Conservation (phyloP, 2,797 vertebrate genomes). For the Bradypodion ventrale region DNA sequence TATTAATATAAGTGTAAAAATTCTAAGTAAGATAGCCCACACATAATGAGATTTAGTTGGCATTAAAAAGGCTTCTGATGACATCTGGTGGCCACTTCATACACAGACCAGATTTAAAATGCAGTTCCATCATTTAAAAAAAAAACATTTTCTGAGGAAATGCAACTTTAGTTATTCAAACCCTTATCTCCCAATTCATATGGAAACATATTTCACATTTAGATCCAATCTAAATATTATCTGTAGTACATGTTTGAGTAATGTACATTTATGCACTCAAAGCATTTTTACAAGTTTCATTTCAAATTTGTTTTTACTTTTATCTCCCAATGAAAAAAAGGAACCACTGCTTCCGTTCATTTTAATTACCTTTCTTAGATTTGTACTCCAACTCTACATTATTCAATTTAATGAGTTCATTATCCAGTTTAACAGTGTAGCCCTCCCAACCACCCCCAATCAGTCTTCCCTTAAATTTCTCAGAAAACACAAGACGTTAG, state of each 20-base stretch:
- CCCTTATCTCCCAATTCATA: not conserved
- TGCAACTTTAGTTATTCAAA: not conserved
- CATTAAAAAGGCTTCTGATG: conserved; percentile 77
- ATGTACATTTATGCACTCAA: not conserved
- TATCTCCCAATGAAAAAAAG: not conserved
- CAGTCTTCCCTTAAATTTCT: not conserved
- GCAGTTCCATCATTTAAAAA: not conserved
- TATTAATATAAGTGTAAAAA: conserved; percentile 36
- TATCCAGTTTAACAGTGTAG: not conserved
- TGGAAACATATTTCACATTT: not conserved
- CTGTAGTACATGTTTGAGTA: not conserved
- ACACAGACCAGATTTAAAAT: conserved; percentile 43
- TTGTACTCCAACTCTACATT: not conserved
- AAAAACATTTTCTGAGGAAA: conserved; percentile 24
- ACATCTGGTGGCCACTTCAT: conserved; percentile 80
- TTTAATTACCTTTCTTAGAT: not conserved
- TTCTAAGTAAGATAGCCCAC: conserved; percentile 34
- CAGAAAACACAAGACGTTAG: not conserved
- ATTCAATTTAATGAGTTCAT: not conserved
- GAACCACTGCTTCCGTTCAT: not conserved
- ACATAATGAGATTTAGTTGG: conserved; percentile 51
- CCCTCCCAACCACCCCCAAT: not conserved
- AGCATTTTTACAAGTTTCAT: not conserved
- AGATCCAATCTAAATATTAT: not conserved
- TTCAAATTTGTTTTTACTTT: not conserved